These are phyloP conservation scores for Toxonevra muliebris DNA, from an alignment of 2,888 invertebrate species.

Conservation along the genomic window DNA sequence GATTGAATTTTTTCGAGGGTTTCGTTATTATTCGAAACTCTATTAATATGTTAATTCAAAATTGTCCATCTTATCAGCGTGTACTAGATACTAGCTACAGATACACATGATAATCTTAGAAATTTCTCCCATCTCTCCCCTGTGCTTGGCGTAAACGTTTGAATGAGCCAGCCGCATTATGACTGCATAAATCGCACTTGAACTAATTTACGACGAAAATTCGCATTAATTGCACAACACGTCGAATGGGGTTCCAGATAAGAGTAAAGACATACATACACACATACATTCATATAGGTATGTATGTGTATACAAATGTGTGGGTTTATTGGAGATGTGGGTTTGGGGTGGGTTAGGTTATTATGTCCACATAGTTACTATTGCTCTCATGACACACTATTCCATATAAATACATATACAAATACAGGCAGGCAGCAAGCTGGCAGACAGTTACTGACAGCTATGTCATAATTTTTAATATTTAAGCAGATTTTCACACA, in stretches of 20 bases:
- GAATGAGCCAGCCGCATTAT: background rate
- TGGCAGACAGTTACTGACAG: conserved; percentile 8
- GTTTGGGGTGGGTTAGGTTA: background rate
- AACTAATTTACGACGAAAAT: conserved; percentile 13
- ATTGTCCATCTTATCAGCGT: conserved; percentile 48
- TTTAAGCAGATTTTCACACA: conserved; percentile 2
- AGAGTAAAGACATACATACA: no score
- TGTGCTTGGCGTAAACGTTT: background rate
- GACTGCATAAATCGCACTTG: background rate
- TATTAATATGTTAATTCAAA: conserved; percentile 58
- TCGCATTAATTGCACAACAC: conserved; percentile 31
- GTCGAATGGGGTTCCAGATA: no score
- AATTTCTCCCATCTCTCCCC: background rate
- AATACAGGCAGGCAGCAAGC: no score
- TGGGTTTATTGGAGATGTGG: background rate
- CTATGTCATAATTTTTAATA: conserved; percentile 16
- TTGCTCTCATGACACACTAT: background rate
- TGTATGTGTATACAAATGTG: no score
- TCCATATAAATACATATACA: background rate
- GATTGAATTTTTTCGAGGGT: no score
- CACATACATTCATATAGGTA: no score
- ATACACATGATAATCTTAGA: background rate
- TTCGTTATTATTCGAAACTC: conserved; percentile 41
- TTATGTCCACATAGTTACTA: background rate
- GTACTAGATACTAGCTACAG: background rate